Base-by-base conservation (phyloP, 2,888 invertebrate genomes). In the Cryptocheilus praepositus region DNA sequence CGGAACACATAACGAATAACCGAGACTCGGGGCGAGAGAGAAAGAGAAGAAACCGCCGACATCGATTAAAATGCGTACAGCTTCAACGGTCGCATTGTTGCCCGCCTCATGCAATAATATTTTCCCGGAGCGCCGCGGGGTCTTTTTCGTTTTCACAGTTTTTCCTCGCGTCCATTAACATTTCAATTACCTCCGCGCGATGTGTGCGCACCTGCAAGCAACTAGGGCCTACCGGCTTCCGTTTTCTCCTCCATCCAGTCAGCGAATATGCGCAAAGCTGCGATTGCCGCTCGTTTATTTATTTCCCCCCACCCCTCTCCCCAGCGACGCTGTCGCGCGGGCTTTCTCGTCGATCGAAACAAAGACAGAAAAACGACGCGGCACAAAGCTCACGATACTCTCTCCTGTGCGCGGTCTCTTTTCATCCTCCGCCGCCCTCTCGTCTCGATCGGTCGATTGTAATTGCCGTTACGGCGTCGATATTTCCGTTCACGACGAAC, bases 121-220 rank as follows among this genome's bases (percentile, higher is more conserved):
- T 70, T 61, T 36, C 43, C 62, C 36, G 58, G 59, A 55, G 55
- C 55, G 51, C 11, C 45, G 51, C 18, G 25, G 59, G 44, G 56
- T 18, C 64, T 70, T 74, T 71, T 64, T 52, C 67, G 70, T 58
- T 63, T 66, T 67, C 64, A 59, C 62, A 52, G 64, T 69, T 72
- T 73, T 67, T 59, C 61, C 76, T 62, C 54, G 28, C 80, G 65
- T 74, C 79, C 80, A 81, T 82, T 81, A 82, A 73, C 74, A 74
- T 76, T 77, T 75, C 80, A 77, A 82, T 82, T 80, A 77, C 67
- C 73, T 59, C 70, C 74, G 72, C 76, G 75, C 36, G 36, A 36
- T 36, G 36, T 36, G 74, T 61, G 70, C 67, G 67, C 78, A 80
- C 73, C 77, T 78, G 74, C 60, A 64, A n/a, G 64, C 73, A 60